Evolutionary conservation across 1,140 invertebrate genomes (phyloP), one percentile per base, ranked within the genome.

Genomic region (Pollicipes pollicipes): DNA sequence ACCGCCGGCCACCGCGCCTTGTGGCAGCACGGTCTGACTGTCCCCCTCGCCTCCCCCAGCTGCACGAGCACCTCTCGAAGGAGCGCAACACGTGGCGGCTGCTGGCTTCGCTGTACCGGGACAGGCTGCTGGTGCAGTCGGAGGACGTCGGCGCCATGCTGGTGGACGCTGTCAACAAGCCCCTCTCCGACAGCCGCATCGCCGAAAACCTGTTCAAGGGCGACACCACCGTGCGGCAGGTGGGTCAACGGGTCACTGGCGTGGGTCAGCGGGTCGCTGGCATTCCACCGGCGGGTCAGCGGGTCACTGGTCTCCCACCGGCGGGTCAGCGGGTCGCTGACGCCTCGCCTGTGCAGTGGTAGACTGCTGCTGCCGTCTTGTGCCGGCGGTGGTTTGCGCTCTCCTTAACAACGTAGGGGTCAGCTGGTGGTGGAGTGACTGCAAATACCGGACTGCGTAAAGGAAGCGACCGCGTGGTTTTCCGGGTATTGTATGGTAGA

Each of bases 21-120:
- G n/a, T n/a, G n/a, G 45, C 45, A 58, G 45, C 45, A n/a, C 21
- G 45, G 6, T 8, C 45, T 58, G 45, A 58, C 45, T 2, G 6
- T 85, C 82, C 2, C 17, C 17, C 45, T 58, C 13, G 13, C 6
- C 17, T 10, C 45, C 45, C 13, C 8, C 83, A 86, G 64, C 89
- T 89, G 16, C 91, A 93, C 80, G 90, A 91, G 13, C 83, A 84
- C 84, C 76, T 92, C 4, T 85, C 87, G 71, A 87, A 88, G 77
- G 93, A 96, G 78, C 83, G 88, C 67, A 90, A 93, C 76, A 93
- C 89, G 10, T 95, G 93, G 93, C 84, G 90, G 74, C 81, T 96
- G 35, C 75, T 95, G 16, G 84, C 87, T 74, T 88, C 87, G 72
- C 79, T 96, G 3, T 93, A 89, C 79, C 84, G 87, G 75, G 90